These are phyloP conservation scores for Quadroppia sp. DNA, from an alignment of 2,888 invertebrate genomes.

Conservation along the genomic window DNA sequence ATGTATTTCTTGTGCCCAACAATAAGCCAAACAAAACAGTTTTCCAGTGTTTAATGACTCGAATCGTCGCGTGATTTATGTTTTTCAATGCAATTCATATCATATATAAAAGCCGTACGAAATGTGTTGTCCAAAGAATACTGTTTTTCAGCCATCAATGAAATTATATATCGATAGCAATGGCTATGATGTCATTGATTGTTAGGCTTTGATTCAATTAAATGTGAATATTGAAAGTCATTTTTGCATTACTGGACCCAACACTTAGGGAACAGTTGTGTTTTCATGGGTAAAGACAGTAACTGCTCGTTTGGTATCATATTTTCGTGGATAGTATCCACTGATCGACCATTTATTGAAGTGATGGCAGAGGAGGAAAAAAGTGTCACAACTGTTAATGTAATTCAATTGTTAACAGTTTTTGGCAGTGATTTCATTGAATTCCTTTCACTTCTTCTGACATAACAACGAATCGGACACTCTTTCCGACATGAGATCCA, in stretches of 20 bases:
- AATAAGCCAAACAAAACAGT: slow-evolving; percentile 1
- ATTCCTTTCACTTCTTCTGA: background rate
- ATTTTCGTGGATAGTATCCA: background rate
- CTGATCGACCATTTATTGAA: slow-evolving; percentile 3
- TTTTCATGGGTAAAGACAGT: background rate
- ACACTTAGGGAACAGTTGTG: background rate
- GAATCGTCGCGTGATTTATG: slow-evolving; percentile 19
- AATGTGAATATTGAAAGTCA: slow-evolving; percentile 21
- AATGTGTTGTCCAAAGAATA: background rate
- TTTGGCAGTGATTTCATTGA: background rate
- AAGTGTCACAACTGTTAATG: slow-evolving; percentile 25
- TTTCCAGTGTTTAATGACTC: slow-evolving; percentile 7
- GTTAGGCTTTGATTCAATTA: background rate
- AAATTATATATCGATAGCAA: background rate
- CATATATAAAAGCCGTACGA: background rate
- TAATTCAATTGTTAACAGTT: background rate
- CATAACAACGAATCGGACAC: background rate
- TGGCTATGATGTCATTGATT: background rate
- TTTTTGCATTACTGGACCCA: slow-evolving; percentile 10
- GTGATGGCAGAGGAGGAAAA: background rate
- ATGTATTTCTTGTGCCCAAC: background rate
- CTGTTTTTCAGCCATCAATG: background rate
- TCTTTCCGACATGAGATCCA: slow-evolving; percentile 1
- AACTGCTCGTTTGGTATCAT: background rate
- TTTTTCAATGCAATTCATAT: background rate